Base-by-base conservation (phyloP, 1,140 invertebrate genomes). In the Ceratitis capitata region DNA sequence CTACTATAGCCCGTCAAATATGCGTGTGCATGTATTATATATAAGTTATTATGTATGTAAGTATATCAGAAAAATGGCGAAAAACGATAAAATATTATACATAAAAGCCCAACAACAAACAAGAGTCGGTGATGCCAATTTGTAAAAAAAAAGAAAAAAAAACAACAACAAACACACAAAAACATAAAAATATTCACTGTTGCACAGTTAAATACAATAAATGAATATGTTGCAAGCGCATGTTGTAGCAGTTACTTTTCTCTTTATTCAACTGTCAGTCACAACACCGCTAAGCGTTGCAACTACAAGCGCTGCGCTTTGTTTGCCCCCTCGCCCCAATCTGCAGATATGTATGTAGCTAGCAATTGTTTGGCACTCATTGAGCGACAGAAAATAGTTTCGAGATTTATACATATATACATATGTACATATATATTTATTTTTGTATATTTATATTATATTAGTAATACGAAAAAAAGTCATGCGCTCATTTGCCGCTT, bases 161-260 rank as follows among this genome's bases (percentile, higher is more conserved):
- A 3, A 14, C 5, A 19, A 39, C 6, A 39, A 39, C 47, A 16
- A 14, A 3, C 49, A 53, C 49, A n/a, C 1, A 45, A 39, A 74
- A n/a, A n/a, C 7, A 10, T 23, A 42, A 7, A 16, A 23, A 45
- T 74, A 10, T 23, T 23, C n/a, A 5, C 12, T 61, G 56, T 61
- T 61, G 56, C 56, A 61, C 51, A 53, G n/a, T n/a, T n/a, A n/a
- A n/a, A n/a, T n/a, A n/a, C 10, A 32, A 2, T 3, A 26, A 42
- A 78, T 45, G 39, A 47, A 78, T 45, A 78, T 78, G 69, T 78
- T 78, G 42, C 69, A 78, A 78, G 69, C 69, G 69, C 35, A 78
- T 78, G 69, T 78, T 78, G 69, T n/a, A 42, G 69, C 69, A 78
- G 39, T 78, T 78, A 78, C 39, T 78, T 78, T 78, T 78, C 69